Conservation (phyloP, 2,797 vertebrate species). For the Cercopithecus neglectus region DNA sequence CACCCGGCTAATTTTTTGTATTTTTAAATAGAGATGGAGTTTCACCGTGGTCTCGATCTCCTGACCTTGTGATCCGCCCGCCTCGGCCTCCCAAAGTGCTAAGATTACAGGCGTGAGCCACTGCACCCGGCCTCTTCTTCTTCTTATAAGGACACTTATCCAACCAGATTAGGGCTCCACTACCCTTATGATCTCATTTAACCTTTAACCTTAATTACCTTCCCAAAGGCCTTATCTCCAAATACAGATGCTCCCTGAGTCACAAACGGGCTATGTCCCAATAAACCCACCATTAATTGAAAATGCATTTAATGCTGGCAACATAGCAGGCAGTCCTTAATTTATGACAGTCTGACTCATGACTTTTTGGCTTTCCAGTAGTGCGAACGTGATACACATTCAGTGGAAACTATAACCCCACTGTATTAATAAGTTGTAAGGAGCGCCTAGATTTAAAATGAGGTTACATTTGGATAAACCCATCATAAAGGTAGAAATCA, state of each 20-base stretch:
- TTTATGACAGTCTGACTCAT: not conserved
- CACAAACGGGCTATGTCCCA: not conserved
- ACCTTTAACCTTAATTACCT: not conserved
- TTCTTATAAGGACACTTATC: not conserved
- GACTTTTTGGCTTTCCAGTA: not conserved
- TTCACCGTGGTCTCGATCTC: too few species aligned
- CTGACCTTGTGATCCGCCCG: too few species aligned
- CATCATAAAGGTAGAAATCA: not conserved
- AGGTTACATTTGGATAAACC: not conserved
- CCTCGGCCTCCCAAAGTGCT: too few species aligned
- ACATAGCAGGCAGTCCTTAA: not conserved
- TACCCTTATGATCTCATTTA: not conserved
- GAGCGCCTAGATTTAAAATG: not conserved
- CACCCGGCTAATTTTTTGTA: too few species aligned
- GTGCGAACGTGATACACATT: rapidly evolving
- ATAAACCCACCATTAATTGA: not conserved
- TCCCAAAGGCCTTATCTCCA: not conserved
- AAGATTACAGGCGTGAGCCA: too few species aligned
- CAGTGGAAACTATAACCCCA: not conserved
- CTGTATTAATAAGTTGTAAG: not conserved
- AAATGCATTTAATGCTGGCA: not conserved
- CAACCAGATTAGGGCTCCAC: not conserved
- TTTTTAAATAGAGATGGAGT: too few species aligned
- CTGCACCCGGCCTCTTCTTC: too few species aligned
- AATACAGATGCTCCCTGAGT: not conserved